Evolutionary conservation across 37 sponge, comb jelly and placozoan species (phyloP).

Genomic region (Petrosia ficiformis): DNA sequence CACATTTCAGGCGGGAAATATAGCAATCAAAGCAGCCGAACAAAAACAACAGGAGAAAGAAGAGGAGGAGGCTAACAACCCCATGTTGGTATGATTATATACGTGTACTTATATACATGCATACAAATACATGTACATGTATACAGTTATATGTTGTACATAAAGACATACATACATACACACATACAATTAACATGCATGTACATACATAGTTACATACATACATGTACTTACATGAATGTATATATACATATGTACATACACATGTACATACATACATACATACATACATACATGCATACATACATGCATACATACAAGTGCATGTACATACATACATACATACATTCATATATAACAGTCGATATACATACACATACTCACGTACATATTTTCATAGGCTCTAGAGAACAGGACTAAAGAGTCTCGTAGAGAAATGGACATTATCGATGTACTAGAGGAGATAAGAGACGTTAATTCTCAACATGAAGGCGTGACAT

Average conservation of each 20-base stretch:
- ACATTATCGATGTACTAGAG: slow-evolving; percentile 94
- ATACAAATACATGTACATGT: neutral
- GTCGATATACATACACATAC: no score
- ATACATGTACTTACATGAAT: no score
- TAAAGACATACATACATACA: no score
- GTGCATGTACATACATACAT: no score
- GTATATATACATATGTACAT: no score
- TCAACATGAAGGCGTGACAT: slow-evolving; percentile 72
- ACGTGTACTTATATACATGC: neutral
- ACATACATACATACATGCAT: neutral
- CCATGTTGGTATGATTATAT: slow-evolving; percentile 90
- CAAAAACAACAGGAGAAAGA: slow-evolving; percentile 70
- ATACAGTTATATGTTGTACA: neutral
- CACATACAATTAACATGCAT: neutral
- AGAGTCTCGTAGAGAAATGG: slow-evolving; percentile 96
- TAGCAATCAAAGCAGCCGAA: slow-evolving; percentile 84
- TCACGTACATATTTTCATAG: slow-evolving; percentile 8
- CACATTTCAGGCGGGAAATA: slow-evolving; percentile 89
- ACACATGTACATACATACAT: no score
- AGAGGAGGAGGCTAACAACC: slow-evolving; percentile 94
- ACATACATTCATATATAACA: no score
- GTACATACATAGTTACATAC: no score
- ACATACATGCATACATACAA: no score
- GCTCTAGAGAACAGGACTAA: slow-evolving; percentile 93
- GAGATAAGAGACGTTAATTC: slow-evolving; percentile 94